Evolutionary conservation across 1,140 invertebrate genomes (phyloP).

Genomic region (Aphidius gifuensis): DNA sequence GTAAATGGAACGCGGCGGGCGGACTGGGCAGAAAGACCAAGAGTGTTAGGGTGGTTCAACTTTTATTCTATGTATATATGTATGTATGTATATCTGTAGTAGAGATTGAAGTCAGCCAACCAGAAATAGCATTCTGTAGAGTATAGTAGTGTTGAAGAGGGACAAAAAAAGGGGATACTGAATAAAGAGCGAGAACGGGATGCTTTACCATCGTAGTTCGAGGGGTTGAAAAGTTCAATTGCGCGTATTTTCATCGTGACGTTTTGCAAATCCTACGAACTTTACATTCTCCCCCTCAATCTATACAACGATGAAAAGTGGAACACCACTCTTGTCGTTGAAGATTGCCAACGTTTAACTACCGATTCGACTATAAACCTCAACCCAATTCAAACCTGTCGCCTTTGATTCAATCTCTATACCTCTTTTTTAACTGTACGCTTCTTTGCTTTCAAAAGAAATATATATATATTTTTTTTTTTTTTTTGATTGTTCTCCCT

Average conservation of each 20-base stretch:
- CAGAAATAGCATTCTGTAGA: too few relatives aligned
- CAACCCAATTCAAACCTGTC: background rate
- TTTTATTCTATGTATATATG: background rate
- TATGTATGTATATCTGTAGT: slow-evolving; percentile 17
- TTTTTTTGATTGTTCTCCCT: too few relatives aligned
- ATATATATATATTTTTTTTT: too few relatives aligned
- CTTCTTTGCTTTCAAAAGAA: too few relatives aligned
- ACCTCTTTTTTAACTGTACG: background rate
- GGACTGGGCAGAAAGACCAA: background rate
- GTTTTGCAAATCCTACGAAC: slow-evolving; percentile 47
- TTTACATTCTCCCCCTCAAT: slow-evolving; percentile 6
- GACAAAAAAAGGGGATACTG: slow-evolving; percentile 22
- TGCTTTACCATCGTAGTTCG: slow-evolving; percentile 24
- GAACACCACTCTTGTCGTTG: slow-evolving; percentile 32
- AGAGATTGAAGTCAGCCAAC: slow-evolving; percentile 12
- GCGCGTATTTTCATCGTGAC: slow-evolving; percentile 53
- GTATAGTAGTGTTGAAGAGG: slow-evolving; percentile 10
- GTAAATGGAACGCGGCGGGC: slow-evolving; percentile 23
- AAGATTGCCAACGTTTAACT: slow-evolving; percentile 36
- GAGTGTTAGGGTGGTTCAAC: slow-evolving; percentile 2
- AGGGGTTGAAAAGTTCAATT: slow-evolving; percentile 56
- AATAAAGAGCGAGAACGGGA: slow-evolving; percentile 9
- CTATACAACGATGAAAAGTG: slow-evolving; percentile 31
- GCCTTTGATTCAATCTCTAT: background rate
- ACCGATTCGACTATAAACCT: slow-evolving; percentile 16